Evolutionary conservation across 2,888 invertebrate species (phyloP).

Genomic region (Campaea margaritaria): DNA sequence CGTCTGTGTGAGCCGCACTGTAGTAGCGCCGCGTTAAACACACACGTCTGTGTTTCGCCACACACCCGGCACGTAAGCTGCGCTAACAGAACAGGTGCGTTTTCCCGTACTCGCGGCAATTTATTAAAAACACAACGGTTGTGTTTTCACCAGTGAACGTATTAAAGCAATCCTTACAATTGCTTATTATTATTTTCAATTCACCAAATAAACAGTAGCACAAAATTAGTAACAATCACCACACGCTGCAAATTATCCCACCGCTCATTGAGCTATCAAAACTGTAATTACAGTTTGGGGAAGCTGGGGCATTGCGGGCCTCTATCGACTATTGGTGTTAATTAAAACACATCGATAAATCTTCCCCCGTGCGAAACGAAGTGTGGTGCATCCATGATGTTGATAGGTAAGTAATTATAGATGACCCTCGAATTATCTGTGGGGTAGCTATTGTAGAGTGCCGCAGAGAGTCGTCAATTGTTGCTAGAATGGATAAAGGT

Average conservation of each 20-base stretch:
- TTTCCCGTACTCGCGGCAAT: no score
- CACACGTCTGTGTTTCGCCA: no score
- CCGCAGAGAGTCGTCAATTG: constrained; percentile 34
- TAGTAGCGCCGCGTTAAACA: no score
- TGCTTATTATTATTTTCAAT: no score
- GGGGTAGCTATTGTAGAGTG: constrained; percentile 44
- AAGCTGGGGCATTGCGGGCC: constrained; percentile 44
- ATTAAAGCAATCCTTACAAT: no score
- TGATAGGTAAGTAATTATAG: constrained; percentile 57
- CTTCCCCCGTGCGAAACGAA: constrained; percentile 73
- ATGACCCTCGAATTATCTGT: constrained; percentile 56
- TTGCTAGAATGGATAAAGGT: constrained; percentile 8
- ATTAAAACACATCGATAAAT: constrained; percentile 77
- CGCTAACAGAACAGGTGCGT: no score
- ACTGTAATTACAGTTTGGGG: constrained; percentile 54
- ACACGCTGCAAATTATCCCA: constrained; percentile 28
- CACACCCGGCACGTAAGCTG: no score
- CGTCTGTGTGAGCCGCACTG: no score
- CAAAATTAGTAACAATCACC: constrained; percentile 4
- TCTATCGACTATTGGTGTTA: constrained; percentile 69
- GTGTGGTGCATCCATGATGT: constrained; percentile 57
- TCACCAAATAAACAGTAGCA: constrained; percentile 8
- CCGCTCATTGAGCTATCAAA: constrained; percentile 58
- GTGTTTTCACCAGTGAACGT: no score
- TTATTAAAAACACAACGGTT: no score